Conservation (phyloP, 2,797 vertebrate genomes). For the Trachurus trachurus region DNA sequence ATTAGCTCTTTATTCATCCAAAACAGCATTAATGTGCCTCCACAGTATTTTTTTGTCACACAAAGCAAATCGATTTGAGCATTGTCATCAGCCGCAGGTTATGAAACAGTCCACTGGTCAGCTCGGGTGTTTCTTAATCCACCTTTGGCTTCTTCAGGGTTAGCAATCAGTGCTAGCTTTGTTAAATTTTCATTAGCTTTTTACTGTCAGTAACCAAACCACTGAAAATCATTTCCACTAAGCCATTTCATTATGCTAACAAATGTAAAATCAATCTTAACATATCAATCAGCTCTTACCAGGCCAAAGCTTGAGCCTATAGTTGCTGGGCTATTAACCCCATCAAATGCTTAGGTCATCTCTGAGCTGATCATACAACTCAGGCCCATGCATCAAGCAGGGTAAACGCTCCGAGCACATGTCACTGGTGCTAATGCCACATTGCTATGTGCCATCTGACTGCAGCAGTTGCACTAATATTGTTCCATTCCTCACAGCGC, state of each 20-base stretch:
- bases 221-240: constrained; percentile 41
- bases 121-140: constrained; percentile 7
- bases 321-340: constrained; percentile 58
- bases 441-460: constrained; percentile 48
- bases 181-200: constrained; percentile 36
- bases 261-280: constrained; percentile 71
- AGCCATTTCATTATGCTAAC: constrained; percentile 60
- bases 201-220: constrained; percentile 35
- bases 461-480: constrained; percentile 36
- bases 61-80: constrained; percentile 51
- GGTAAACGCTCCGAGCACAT: constrained; percentile 22
- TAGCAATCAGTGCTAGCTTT: constrained; percentile 26
- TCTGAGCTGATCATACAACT: constrained; percentile 38
- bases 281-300: constrained; percentile 66
- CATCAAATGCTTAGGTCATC: constrained; percentile 41
- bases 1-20: constrained; percentile 59
- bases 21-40: constrained; percentile 56
- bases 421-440: constrained; percentile 42
- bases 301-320: constrained; percentile 31
- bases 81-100: constrained; percentile 27
- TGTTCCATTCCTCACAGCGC: constrained; percentile 46
- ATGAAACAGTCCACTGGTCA: constrained; percentile 19
- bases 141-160: not conserved
- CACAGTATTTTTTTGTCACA: constrained; percentile 29
- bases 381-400: constrained; percentile 37